Conservation (phyloP, 2,888 invertebrate species). For the Zhengitettix transpicula region DNA sequence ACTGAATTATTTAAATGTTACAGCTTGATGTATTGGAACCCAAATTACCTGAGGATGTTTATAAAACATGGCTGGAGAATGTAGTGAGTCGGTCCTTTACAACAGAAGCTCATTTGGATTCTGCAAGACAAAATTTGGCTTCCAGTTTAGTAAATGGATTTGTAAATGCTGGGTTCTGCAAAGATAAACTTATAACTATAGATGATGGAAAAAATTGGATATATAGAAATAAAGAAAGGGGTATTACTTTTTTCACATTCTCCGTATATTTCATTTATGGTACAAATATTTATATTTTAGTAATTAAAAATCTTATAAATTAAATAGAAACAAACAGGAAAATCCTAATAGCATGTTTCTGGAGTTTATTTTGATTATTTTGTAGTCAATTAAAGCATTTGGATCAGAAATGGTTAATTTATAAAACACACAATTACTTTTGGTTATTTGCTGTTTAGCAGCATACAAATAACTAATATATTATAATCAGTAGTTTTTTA, state of each 20-base stretch:
- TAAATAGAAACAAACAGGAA: too few relatives aligned
- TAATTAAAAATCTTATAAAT: too few relatives aligned
- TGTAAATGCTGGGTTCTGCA: slow-evolving; percentile 94
- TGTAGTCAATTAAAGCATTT: too few relatives aligned
- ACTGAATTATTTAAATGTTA: slow-evolving; percentile 10
- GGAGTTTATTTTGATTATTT: too few relatives aligned
- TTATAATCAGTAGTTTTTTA: too few relatives aligned
- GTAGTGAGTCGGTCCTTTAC: slow-evolving; percentile 46
- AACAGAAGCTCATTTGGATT: slow-evolving; percentile 57
- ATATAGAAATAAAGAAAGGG: slow-evolving; percentile 30
- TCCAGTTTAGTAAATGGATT: slow-evolving; percentile 98
- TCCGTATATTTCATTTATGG: too few relatives aligned
- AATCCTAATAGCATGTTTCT: too few relatives aligned
- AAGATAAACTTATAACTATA: slow-evolving; percentile 82
- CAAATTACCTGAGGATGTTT: slow-evolving; percentile 96
- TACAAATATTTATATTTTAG: too few relatives aligned
- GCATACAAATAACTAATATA: too few relatives aligned
- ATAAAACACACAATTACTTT: too few relatives aligned
- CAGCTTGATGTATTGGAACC: slow-evolving; percentile 97
- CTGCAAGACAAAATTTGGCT: slow-evolving; percentile 90
- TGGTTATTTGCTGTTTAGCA: too few relatives aligned
- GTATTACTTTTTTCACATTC: not conserved
- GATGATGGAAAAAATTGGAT: slow-evolving; percentile 76
- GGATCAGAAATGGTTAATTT: too few relatives aligned
- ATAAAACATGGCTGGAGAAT: slow-evolving; percentile 91